phyloP scores from a whole-genome alignment of 1,140 invertebrate species.

The Hycleus cichorii region DNA sequence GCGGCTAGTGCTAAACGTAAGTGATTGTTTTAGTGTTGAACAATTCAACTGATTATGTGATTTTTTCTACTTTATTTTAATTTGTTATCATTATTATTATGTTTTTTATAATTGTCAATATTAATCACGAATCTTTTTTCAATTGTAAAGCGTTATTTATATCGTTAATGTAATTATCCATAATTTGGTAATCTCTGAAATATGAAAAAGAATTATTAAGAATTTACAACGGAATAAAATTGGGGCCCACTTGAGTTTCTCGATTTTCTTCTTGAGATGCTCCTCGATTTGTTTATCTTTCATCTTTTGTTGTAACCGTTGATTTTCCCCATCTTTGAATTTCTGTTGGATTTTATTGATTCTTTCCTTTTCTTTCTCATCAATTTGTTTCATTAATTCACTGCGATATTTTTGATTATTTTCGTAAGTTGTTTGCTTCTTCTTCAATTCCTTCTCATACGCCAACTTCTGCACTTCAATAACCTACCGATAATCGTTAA shows the following conservation, averaged over 20 bases:
- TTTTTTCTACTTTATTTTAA: neutral
- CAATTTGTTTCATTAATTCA: conserved; percentile 54
- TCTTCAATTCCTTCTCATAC: conserved; percentile 42
- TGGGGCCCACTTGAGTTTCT: conserved; percentile 40
- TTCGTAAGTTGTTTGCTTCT: conserved; percentile 37
- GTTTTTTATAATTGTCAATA: neutral
- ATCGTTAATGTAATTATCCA: neutral
- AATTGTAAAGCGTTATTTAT: conserved; percentile 14
- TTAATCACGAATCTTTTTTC: conserved; percentile 1
- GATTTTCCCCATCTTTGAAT: conserved; percentile 55
- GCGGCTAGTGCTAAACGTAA: neutral
- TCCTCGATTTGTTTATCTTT: conserved; percentile 48
- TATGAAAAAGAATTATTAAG: neutral
- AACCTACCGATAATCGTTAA: conserved; percentile 16
- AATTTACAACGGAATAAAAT: neutral
- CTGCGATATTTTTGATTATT: conserved; percentile 40
- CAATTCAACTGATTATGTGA: neutral
- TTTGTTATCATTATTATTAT: neutral
- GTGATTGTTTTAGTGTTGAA: too few relatives aligned
- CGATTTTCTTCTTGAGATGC: conserved; percentile 52
- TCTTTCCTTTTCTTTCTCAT: conserved; percentile 58
- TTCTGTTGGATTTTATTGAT: conserved; percentile 51
- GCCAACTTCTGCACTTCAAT: conserved; percentile 32
- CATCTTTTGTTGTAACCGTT: conserved; percentile 50
- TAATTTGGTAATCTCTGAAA: neutral